Evolutionary conservation across 1,140 invertebrate genomes (phyloP).

Genomic region (Drosophila micromelanica): DNA sequence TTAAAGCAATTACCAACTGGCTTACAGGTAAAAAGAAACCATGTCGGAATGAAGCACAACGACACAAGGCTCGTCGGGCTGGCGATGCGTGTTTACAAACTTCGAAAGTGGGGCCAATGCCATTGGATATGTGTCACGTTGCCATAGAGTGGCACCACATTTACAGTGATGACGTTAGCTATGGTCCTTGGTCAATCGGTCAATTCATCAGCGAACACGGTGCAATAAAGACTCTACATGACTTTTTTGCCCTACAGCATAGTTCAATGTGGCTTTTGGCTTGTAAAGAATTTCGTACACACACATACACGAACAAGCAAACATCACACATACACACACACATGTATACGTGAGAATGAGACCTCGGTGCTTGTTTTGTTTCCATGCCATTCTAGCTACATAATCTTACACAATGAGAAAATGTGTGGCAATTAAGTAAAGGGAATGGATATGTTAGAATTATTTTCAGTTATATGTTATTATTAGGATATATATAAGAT

Average conservation of each 20-base stretch:
- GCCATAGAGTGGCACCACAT: constrained; percentile 8
- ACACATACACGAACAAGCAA: neutral
- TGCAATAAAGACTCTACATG: constrained; percentile 23
- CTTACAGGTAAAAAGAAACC: constrained; percentile 1
- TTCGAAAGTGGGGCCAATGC: constrained; percentile 27
- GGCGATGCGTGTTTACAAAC: constrained; percentile 10
- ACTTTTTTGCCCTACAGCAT: constrained; percentile 55
- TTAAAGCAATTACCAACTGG: constrained; percentile 8
- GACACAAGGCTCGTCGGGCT: neutral
- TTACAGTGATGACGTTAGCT: constrained; percentile 20
- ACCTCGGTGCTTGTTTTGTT: constrained; percentile 51
- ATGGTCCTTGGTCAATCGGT: constrained; percentile 28
- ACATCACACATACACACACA: constrained; percentile 9
- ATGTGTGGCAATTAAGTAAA: no score
- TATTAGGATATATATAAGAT: no score
- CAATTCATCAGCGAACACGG: constrained; percentile 46
- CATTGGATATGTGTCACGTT: constrained; percentile 58
- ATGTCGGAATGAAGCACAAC: neutral
- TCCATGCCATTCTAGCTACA: constrained; percentile 65
- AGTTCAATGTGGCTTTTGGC: constrained; percentile 49
- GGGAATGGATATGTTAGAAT: no score
- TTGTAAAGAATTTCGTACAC: constrained; percentile 5
- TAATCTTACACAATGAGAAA: constrained; percentile 43
- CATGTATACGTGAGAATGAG: constrained; percentile 25
- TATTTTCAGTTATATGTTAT: no score